Percentiles rank a stretch among this genome's conserved stretches.
These are phyloP conservation scores for Scomberomorus guttatus DNA, from an alignment of 2,797 vertebrate genomes.

Conservation along the genomic window DNA sequence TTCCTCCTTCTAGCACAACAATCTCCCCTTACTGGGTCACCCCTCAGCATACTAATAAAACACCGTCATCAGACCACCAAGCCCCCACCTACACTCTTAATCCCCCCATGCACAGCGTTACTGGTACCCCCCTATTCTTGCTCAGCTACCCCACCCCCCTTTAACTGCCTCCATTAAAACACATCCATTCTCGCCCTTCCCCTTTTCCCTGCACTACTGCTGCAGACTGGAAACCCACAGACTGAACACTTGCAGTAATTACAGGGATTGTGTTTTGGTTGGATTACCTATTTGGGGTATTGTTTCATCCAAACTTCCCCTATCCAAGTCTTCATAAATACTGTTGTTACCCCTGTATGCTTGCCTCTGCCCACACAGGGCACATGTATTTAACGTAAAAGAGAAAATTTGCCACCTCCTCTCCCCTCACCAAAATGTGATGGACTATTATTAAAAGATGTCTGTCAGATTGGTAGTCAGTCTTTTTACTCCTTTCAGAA, in stretches of 20 bases:
- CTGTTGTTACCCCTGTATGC: constrained; percentile 37
- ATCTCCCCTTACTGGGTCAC: constrained; percentile 85
- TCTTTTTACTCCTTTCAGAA: constrained; percentile 33
- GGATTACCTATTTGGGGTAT: constrained; percentile 77
- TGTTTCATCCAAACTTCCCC: constrained; percentile 70
- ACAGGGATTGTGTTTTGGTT: constrained; percentile 73
- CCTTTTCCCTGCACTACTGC: constrained; percentile 40
- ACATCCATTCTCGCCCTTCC: constrained; percentile 67
- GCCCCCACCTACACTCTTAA: constrained; percentile 78
- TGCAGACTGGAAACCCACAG: constrained; percentile 56
- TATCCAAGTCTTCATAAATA: constrained; percentile 68
- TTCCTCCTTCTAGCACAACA: constrained; percentile 80
- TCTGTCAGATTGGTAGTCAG: constrained; percentile 37
- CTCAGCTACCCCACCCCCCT: constrained; percentile 67
- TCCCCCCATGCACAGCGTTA: constrained; percentile 67
- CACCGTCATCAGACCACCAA: constrained; percentile 73
- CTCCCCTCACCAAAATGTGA: constrained; percentile 8
- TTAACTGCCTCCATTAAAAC: constrained; percentile 75
- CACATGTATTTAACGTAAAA: constrained; percentile 36
- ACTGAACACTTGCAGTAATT: constrained; percentile 78
- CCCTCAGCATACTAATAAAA: constrained; percentile 82
- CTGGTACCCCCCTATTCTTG: constrained; percentile 62
- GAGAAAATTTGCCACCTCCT: constrained; percentile 35
- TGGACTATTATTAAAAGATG: constrained; percentile 46
- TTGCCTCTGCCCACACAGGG: constrained; percentile 54